Conservation (phyloP, 2,113 vertebrate species). For the Onychostoma macrolepis region DNA sequence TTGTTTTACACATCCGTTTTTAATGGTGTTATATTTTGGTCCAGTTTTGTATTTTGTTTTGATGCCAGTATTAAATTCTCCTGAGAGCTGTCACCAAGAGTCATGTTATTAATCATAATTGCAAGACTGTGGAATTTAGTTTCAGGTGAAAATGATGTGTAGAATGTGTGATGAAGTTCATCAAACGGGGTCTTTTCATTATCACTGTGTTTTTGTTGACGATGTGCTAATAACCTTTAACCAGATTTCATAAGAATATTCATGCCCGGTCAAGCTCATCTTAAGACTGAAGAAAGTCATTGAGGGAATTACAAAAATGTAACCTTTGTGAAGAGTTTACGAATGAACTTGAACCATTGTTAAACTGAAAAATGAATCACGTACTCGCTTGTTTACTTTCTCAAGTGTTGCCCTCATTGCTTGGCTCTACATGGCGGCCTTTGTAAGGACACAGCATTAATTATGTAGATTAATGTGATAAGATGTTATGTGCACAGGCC, state of each 20-base stretch:
- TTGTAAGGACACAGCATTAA: background rate
- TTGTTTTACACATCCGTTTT: conserved; percentile 2
- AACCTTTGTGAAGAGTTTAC: conserved; percentile 10
- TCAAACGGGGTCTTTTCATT: background rate
- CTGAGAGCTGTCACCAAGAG: background rate
- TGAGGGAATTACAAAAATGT: background rate
- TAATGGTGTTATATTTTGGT: background rate
- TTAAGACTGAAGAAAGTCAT: background rate
- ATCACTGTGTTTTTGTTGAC: background rate
- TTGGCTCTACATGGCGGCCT: background rate
- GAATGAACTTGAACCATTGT: background rate
- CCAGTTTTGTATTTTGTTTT: background rate
- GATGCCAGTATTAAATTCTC: background rate
- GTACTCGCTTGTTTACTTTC: background rate
- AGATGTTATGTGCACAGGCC: background rate
- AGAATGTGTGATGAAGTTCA: background rate
- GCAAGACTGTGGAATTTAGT: background rate
- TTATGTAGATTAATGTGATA: background rate
- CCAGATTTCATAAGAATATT: conserved; percentile 24
- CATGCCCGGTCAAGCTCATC: background rate
- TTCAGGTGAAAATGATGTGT: background rate
- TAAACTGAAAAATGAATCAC: background rate
- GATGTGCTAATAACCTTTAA: conserved; percentile 8
- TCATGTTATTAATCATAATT: background rate
- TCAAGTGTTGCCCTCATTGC: background rate